These are phyloP conservation scores for Peromyscus eremicus DNA, from an alignment of 2,797 vertebrate genomes.

Conservation along the genomic window DNA sequence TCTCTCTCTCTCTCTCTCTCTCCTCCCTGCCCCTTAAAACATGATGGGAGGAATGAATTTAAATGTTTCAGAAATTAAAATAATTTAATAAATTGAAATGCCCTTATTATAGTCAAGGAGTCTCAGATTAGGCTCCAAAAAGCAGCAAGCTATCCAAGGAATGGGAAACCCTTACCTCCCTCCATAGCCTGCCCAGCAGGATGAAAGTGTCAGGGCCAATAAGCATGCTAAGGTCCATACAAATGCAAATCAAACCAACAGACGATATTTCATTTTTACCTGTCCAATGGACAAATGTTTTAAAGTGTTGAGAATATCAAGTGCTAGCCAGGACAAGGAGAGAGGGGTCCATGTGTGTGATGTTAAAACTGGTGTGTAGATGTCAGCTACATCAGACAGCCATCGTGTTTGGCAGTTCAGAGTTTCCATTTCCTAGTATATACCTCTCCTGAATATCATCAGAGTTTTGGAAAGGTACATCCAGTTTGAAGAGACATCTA, in stretches of 20 bases:
- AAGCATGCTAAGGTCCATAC: background rate
- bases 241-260: slow-evolving; percentile 47
- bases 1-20: background rate
- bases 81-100: slow-evolving; percentile 20
- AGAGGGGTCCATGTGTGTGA: background rate
- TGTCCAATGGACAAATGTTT: background rate
- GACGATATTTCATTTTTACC: background rate
- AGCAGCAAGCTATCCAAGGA: background rate
- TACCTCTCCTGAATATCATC: background rate
- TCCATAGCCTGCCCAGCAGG: background rate
- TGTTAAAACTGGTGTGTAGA: background rate
- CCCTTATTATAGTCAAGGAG: background rate
- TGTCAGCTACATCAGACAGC: background rate
- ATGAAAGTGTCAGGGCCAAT: slow-evolving; percentile 15
- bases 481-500: background rate
- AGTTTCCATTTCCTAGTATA: background rate
- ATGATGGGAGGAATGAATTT: background rate
- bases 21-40: background rate
- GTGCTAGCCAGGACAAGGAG: background rate
- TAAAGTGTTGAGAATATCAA: background rate
- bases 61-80: slow-evolving; percentile 58
- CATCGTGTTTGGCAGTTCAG: background rate
- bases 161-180: background rate
- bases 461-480: background rate
- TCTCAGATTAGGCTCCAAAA: background rate